These are phyloP conservation scores for Ctena decussata DNA, from an alignment of 2,888 invertebrate genomes.

Conservation along the genomic window DNA sequence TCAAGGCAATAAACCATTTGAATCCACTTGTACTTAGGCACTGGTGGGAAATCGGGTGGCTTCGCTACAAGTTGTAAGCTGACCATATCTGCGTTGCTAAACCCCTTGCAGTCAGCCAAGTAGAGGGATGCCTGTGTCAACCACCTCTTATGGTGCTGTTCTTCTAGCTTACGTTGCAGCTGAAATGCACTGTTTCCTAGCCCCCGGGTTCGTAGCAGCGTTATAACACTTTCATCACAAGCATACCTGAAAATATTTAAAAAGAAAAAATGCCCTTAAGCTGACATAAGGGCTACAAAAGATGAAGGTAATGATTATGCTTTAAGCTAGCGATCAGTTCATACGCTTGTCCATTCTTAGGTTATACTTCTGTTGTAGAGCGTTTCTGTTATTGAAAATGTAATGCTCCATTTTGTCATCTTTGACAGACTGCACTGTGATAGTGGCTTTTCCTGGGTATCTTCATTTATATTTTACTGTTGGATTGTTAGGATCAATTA, in stretches of 20 bases:
- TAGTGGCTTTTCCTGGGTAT: too few species aligned
- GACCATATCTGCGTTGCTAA: slow-evolving; percentile 15
- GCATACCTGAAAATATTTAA: slow-evolving; percentile 41
- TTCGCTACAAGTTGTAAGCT: background rate
- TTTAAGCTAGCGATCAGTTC: too few species aligned
- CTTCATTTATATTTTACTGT: too few species aligned
- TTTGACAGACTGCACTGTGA: too few species aligned
- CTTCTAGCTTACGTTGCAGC: slow-evolving; percentile 52
- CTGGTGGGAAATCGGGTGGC: slow-evolving; percentile 24
- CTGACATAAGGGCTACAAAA: too few species aligned
- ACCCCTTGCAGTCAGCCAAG: slow-evolving; percentile 49
- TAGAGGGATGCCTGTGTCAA: slow-evolving; percentile 45
- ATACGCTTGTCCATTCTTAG: too few species aligned
- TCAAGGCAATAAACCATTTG: slow-evolving; percentile 48
- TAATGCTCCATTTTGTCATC: too few species aligned
- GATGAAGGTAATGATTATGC: too few species aligned
- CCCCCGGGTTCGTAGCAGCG: slow-evolving; percentile 52
- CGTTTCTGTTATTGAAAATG: too few species aligned
- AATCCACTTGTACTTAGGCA: slow-evolving; percentile 51
- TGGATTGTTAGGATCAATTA: too few species aligned
- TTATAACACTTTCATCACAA: slow-evolving; percentile 59
- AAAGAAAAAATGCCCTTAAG: too few species aligned
- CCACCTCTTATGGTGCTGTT: slow-evolving; percentile 62
- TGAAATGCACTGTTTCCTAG: slow-evolving; percentile 66
- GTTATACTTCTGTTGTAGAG: too few species aligned